These are phyloP conservation scores for Nyctibius bracteatus DNA, from an alignment of 2,113 vertebrate genomes.

Conservation along the genomic window DNA sequence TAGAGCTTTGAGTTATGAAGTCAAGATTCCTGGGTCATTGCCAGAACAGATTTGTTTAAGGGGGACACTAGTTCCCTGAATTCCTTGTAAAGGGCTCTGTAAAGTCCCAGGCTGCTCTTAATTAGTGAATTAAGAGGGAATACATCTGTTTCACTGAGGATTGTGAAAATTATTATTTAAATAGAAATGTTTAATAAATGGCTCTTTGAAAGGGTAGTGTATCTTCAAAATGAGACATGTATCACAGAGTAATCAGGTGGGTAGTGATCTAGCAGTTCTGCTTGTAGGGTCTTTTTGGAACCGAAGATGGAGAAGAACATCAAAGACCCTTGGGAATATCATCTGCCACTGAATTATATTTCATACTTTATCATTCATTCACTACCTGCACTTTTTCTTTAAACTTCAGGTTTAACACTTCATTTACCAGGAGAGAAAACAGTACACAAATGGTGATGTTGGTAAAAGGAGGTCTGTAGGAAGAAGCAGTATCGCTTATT, in stretches of 20 bases:
- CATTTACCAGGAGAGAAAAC: background rate
- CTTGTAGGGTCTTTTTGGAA: background rate
- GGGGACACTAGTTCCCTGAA: constrained; percentile 25
- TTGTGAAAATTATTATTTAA: constrained; percentile 55
- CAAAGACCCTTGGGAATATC: background rate
- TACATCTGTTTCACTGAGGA: constrained; percentile 51
- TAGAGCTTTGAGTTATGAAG: constrained; percentile 53
- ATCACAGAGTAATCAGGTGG: background rate
- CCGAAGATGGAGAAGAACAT: background rate
- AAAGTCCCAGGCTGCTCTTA: constrained; percentile 43
- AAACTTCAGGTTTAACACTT: background rate
- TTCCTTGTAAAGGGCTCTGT: constrained; percentile 49
- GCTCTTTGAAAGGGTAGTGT: background rate
- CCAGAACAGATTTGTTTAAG: constrained; percentile 57
- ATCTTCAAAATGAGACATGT: background rate
- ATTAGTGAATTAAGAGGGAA: constrained; percentile 52
- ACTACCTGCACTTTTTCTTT: background rate
- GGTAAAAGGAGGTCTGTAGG: background rate
- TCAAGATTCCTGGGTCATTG: constrained; percentile 27
- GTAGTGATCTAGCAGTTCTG: background rate
- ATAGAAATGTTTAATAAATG: constrained; percentile 28
- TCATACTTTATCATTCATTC: background rate
- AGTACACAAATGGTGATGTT: background rate
- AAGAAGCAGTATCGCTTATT: background rate
- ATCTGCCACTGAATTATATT: background rate